Conservation (phyloP, 2,888 invertebrate species). For the Ceriagrion tenellum region DNA sequence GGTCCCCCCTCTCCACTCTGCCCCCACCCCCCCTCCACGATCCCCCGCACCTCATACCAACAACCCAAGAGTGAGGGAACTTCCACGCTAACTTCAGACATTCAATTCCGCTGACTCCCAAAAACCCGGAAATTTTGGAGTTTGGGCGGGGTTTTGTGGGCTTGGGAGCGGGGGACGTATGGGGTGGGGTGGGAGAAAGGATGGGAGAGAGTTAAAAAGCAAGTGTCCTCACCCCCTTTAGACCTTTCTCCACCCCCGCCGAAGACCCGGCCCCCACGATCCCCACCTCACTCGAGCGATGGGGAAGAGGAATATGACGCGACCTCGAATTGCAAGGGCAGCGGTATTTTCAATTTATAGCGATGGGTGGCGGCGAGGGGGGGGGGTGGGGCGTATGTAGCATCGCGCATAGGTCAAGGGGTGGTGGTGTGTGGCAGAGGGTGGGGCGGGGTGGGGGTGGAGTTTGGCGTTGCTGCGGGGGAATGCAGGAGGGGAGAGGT, state of each 20-base stretch:
- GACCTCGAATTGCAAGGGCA: conserved; percentile 48
- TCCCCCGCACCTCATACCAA: not conserved
- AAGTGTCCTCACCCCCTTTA: not conserved
- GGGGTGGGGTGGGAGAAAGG: too few relatives aligned
- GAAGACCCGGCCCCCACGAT: too few relatives aligned
- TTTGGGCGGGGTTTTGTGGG: not conserved
- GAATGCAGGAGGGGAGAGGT: not conserved
- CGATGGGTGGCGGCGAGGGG: not conserved
- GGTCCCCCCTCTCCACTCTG: not conserved
- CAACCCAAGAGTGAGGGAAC: not conserved
- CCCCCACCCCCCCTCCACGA: not conserved
- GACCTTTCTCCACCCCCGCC: not conserved
- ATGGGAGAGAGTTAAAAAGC: not conserved
- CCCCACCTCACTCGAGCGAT: not conserved
- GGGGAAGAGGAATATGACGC: conserved; percentile 14
- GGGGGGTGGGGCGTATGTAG: not conserved
- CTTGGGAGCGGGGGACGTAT: not conserved
- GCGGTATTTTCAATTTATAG: conserved; percentile 65
- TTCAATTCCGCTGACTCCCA: conserved; percentile 51
- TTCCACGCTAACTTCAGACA: conserved; percentile 37
- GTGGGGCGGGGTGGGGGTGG: not conserved
- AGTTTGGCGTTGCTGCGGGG: not conserved
- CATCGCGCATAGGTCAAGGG: not conserved
- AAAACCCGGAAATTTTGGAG: conserved; percentile 35
- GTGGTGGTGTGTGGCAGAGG: not conserved